Base-by-base conservation (phyloP, 1,140 invertebrate species). In the Drosophila aff. region DNA sequence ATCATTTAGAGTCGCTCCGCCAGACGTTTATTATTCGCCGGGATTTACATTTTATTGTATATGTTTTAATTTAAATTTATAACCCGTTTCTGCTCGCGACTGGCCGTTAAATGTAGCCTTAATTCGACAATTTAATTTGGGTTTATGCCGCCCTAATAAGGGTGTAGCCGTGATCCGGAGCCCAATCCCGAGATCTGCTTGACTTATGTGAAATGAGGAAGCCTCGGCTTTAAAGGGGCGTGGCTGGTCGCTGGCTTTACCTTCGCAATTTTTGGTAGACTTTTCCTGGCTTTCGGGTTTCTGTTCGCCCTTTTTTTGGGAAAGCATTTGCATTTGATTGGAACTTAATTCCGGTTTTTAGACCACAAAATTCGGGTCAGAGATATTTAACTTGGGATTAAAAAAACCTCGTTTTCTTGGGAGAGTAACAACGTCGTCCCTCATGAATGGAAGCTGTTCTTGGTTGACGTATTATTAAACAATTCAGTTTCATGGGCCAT, bases 111-210 rank as follows among this genome's bases (percentile, higher is more conserved):
- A 73, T 79, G 77, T 90, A 76, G 77, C 61, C 85, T 89, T 89
- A 89, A 89, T 89, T 85, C 85, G 84, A 89, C 84, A 89, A 90
- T 89, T 89, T 89, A 89, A 89, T 89, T 89, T 89, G 71, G 85
- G 85, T 61, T 90, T 90, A 75, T 84, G 81, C 81, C 61, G 52
- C 78, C 75, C 63, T 81, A 89, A 90, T 89, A 76, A 68, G 67
- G 46, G 67, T 50, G 47, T 38, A 76, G 61, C 62, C 67, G 76
- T 78, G 80, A 82, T 80, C 76, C 68, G 40, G 50, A 15, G 50
- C 28, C 46, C 44, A 57, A 50, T 31, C 33, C 63, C 21, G 13
- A 23, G 41, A 43, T 28, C 26, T 61, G 43, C 63, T 53, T 67
- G 40, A 60, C 74, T 79, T 74, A 69, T 65, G 76, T 62, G 81